phyloP scores from a whole-genome alignment of 2,888 invertebrate genomes.

The Chouioia cunea region DNA sequence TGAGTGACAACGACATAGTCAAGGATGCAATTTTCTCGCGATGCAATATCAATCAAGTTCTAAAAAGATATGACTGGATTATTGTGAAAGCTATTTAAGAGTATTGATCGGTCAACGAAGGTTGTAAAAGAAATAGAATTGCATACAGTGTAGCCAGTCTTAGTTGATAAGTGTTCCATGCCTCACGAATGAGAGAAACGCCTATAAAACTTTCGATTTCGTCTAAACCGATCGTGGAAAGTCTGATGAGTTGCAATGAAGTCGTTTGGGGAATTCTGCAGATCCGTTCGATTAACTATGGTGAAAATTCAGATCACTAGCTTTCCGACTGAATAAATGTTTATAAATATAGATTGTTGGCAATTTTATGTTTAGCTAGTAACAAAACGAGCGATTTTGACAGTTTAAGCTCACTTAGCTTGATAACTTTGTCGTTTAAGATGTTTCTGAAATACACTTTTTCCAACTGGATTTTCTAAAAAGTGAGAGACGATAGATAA shows the following conservation, averaged over 20 bases:
- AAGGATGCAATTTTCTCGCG: background rate
- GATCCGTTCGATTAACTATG: slow-evolving; percentile 10
- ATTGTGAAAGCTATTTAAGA: too few species aligned
- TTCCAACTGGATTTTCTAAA: too few species aligned
- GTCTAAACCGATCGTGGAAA: slow-evolving; percentile 3
- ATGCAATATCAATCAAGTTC: too few species aligned
- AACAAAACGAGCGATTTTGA: too few species aligned
- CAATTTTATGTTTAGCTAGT: too few species aligned
- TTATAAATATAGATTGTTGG: slow-evolving; percentile 22
- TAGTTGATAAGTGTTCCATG: background rate
- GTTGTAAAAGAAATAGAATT: background rate
- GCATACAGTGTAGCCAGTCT: background rate
- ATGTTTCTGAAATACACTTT: too few species aligned
- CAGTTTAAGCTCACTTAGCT: too few species aligned
- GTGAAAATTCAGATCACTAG: too few species aligned
- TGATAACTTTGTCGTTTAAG: too few species aligned
- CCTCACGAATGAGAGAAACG: slow-evolving; percentile 6
- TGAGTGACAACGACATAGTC: too few species aligned
- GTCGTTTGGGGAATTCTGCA: slow-evolving; percentile 19
- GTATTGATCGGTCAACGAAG: too few species aligned
- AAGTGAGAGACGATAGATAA: background rate
- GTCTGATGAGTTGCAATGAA: slow-evolving; percentile 25
- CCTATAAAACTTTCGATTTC: background rate
- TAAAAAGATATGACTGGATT: too few species aligned
- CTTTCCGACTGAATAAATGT: slow-evolving; percentile 29